These are phyloP conservation scores for Micropoecilia bifurca DNA, from an alignment of 2,797 vertebrate species.

Conservation along the genomic window DNA sequence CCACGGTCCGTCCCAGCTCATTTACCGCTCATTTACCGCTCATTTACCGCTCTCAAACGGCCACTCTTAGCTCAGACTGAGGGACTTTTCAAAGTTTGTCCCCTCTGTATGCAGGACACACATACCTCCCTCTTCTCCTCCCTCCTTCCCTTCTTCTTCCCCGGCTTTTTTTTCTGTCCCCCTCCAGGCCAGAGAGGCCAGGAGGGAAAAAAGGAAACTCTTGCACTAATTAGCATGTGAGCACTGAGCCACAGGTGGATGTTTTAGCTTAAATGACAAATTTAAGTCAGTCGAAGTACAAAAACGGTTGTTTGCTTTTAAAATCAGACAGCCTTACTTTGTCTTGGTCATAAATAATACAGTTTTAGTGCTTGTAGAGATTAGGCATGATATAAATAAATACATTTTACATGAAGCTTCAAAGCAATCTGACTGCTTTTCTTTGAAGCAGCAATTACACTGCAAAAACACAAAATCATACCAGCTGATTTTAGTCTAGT, in stretches of 20 bases:
- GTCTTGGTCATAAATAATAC: conserved; percentile 13
- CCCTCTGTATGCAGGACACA: conserved; percentile 70
- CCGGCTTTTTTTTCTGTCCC: conserved; percentile 26
- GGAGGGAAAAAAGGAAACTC: conserved; percentile 1
- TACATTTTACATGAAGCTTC: no score
- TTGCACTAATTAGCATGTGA: conserved; percentile 53
- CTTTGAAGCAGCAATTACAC: background rate
- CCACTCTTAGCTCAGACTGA: conserved; percentile 58
- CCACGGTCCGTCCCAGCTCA: conserved; percentile 45
- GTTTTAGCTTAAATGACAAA: conserved; percentile 33
- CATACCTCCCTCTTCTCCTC: background rate
- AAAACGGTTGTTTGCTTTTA: conserved; percentile 7
- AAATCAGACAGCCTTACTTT: conserved; percentile 23
- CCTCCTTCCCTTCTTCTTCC: background rate
- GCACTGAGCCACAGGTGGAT: conserved; percentile 36
- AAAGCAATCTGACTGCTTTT: background rate
- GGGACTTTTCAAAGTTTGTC: conserved; percentile 69
- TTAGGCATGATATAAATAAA: background rate
- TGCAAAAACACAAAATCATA: background rate
- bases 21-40: conserved; percentile 60
- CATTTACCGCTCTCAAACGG: conserved; percentile 46
- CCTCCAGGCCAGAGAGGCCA: conserved; percentile 32
- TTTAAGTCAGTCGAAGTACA: background rate
- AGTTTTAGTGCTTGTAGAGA: background rate
- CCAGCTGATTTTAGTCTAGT: no score